These are phyloP conservation scores for Sporophila hypoxantha DNA, from an alignment of 2,113 vertebrate species.

Conservation along the genomic window DNA sequence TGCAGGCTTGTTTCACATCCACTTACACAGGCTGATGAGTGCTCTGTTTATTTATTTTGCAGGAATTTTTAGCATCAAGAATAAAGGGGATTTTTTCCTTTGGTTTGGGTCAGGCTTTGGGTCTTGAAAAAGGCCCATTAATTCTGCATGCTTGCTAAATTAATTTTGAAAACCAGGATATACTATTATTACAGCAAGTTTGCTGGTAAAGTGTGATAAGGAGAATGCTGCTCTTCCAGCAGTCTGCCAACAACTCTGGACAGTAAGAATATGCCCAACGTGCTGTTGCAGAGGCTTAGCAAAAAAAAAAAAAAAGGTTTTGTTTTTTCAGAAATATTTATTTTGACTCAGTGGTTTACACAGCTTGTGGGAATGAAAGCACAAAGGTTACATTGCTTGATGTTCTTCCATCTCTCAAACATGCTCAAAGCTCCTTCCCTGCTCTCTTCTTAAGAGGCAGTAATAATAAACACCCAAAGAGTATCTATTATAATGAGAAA, in stretches of 20 bases:
- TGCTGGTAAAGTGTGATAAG: constrained; percentile 33
- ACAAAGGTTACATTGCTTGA: background rate
- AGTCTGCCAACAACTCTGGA: background rate
- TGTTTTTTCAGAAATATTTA: background rate
- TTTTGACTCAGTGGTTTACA: background rate
- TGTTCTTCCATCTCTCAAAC: background rate
- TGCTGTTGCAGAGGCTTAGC: background rate
- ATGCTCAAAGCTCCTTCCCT: background rate
- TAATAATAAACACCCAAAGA: background rate
- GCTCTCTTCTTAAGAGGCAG: background rate
- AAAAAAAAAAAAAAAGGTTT: background rate
- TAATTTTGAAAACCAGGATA: background rate
- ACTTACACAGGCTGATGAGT: background rate
- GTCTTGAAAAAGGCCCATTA: background rate
- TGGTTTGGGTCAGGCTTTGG: background rate
- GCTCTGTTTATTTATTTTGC: background rate
- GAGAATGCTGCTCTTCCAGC: background rate
- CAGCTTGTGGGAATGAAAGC: background rate
- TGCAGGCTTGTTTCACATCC: background rate
- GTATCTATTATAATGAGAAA: background rate
- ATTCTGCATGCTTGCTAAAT: background rate
- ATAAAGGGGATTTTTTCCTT: background rate
- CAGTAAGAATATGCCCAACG: background rate
- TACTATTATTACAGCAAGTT: background rate
- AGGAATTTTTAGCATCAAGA: background rate